Conservation (phyloP, 2,113 vertebrate genomes). For the Macheiramphus alcinus region DNA sequence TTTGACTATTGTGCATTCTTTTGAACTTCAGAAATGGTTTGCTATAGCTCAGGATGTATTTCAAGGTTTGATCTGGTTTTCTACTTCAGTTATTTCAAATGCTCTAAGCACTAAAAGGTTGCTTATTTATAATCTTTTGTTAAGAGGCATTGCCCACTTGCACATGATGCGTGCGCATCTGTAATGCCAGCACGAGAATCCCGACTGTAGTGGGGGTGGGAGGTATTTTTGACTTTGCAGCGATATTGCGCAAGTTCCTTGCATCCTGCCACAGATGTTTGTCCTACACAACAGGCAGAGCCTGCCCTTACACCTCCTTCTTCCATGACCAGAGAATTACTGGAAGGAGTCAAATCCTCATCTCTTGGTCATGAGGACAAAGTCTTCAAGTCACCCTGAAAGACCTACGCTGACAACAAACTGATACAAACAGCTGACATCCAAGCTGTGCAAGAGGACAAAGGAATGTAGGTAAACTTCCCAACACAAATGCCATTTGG, state of each 20-base stretch:
- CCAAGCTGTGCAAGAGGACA: neutral
- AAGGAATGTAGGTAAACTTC: neutral
- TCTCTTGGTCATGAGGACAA: neutral
- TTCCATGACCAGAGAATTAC: neutral
- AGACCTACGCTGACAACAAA: neutral
- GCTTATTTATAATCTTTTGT: neutral
- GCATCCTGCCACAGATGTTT: neutral
- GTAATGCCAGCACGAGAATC: neutral
- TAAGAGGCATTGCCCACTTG: neutral
- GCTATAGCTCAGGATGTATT: neutral
- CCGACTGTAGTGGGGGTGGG: neutral
- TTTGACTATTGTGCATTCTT: neutral
- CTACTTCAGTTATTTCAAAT: neutral
- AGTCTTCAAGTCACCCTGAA: neutral
- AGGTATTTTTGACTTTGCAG: neutral
- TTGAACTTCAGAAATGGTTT: neutral
- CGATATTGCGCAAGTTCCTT: fast-evolving
- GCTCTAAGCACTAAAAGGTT: neutral
- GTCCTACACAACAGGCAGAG: neutral
- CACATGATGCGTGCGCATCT: neutral
- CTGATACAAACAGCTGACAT: neutral
- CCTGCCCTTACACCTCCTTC: neutral
- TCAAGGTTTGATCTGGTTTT: neutral
- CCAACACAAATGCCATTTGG: neutral
- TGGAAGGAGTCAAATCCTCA: neutral